These are phyloP conservation scores for Paraescarpia echinospica DNA, from an alignment of 1,140 invertebrate genomes.

Conservation along the genomic window DNA sequence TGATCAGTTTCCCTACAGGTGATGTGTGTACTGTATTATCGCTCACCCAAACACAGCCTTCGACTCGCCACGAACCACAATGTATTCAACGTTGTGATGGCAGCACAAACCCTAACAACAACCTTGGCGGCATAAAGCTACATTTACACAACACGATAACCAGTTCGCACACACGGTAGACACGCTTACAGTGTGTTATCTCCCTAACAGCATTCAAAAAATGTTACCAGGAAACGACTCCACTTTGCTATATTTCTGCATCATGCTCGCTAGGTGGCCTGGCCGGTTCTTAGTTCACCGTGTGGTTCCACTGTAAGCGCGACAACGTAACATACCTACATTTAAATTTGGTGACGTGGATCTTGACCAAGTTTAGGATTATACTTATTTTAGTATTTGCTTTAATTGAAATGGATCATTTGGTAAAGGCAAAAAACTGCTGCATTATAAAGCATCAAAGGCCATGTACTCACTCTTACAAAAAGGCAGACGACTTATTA, in stretches of 20 bases:
- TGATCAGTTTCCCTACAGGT: not conserved
- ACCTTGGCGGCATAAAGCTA: not conserved
- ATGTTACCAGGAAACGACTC: not conserved
- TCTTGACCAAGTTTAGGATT: too few species aligned
- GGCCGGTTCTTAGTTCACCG: too few species aligned
- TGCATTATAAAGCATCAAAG: too few species aligned
- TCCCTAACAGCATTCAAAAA: not conserved
- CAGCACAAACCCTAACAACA: not conserved
- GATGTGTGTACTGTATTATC: not conserved
- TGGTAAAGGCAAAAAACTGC: too few species aligned
- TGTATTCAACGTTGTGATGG: not conserved
- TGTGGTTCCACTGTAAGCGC: not conserved
- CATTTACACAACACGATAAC: not conserved
- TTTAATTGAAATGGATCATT: too few species aligned
- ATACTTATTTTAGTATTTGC: too few species aligned
- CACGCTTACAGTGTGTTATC: not conserved
- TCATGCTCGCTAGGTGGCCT: too few species aligned
- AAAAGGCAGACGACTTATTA: too few species aligned
- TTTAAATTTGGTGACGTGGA: too few species aligned
- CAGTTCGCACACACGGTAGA: not conserved
- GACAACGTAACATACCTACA: too few species aligned
- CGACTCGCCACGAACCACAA: not conserved
- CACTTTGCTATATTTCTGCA: not conserved
- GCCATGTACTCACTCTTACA: too few species aligned
- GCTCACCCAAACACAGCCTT: not conserved